Conservation (phyloP, 2,888 invertebrate species). For the Scaptomyza flava region DNA sequence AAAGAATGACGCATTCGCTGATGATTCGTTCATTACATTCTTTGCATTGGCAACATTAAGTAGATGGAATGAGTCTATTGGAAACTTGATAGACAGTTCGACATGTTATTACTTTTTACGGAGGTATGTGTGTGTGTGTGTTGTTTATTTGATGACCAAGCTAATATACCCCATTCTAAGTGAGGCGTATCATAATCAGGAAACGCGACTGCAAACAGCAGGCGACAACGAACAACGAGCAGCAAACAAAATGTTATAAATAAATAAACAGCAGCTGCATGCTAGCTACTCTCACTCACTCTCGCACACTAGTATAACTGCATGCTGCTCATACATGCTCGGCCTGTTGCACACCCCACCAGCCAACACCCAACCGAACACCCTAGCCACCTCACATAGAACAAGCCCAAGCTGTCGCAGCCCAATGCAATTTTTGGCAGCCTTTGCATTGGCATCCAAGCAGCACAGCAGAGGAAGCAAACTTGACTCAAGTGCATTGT, state of each 20-base stretch:
- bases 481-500: constrained; percentile 79
- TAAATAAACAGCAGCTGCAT: constrained; percentile 63
- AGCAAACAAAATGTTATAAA: constrained; percentile 70
- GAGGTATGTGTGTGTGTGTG: neutral
- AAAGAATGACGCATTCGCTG: neutral
- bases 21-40: neutral
- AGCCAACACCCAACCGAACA: neutral
- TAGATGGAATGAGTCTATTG: constrained; percentile 12
- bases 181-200: constrained; percentile 61
- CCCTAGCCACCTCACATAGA: neutral
- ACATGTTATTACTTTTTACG: constrained; percentile 2
- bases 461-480: constrained; percentile 64
- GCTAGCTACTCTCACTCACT: constrained; percentile 8
- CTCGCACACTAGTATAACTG: neutral
- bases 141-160: constrained; percentile 38
- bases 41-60: constrained; percentile 1
- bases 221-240: constrained; percentile 47
- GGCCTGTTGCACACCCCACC: constrained; percentile 19
- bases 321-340: constrained; percentile 33
- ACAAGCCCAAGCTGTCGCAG: constrained; percentile 15
- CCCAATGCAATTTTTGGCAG: constrained; percentile 58
- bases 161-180: constrained; percentile 44
- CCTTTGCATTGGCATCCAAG: constrained; percentile 63
- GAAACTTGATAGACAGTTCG: constrained; percentile 32
- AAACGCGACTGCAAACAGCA: constrained; percentile 51